phyloP scores from a whole-genome alignment of 2,113 vertebrate species.

The Hiodon tergisus region DNA sequence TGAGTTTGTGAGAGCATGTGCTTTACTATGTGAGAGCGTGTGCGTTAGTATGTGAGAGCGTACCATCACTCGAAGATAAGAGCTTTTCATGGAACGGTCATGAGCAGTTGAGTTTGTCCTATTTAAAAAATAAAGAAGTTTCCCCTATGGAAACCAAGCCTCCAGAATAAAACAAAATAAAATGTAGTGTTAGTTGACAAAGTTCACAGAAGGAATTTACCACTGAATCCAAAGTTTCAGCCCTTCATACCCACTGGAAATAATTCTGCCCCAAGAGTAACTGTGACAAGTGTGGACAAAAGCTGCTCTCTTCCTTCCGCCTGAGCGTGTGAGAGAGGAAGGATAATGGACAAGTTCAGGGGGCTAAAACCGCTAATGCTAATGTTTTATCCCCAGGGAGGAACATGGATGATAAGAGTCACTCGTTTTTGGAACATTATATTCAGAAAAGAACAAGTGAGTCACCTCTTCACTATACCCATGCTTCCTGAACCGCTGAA shows the following conservation, averaged over 20 bases:
- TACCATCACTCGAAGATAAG: background rate
- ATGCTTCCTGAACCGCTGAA: constrained; percentile 22
- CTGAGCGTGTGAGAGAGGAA: background rate
- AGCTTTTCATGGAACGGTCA: too few species aligned
- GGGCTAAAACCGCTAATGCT: background rate
- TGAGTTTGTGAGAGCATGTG: background rate
- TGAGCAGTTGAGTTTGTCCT: too few species aligned
- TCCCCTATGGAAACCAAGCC: background rate
- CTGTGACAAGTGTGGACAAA: constrained; percentile 1
- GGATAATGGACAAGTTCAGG: background rate
- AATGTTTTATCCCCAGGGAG: background rate
- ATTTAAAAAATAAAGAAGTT: background rate
- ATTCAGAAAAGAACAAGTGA: constrained; percentile 24
- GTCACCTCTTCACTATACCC: constrained; percentile 28
- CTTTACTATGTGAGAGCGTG: too few species aligned
- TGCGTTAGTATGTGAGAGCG: too few species aligned
- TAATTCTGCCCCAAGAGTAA: background rate
- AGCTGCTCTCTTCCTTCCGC: background rate
- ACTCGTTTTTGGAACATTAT: background rate
- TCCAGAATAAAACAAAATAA: background rate
- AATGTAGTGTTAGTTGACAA: constrained; percentile 1
- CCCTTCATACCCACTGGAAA: background rate
- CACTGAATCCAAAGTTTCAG: background rate
- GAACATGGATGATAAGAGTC: background rate
- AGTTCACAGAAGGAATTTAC: background rate